A percentile compares a stretch with the other conserved stretches of the same genome.
These are phyloP conservation scores for Crotalus tigris DNA, from an alignment of 2,113 vertebrate genomes.

Conservation along the genomic window DNA sequence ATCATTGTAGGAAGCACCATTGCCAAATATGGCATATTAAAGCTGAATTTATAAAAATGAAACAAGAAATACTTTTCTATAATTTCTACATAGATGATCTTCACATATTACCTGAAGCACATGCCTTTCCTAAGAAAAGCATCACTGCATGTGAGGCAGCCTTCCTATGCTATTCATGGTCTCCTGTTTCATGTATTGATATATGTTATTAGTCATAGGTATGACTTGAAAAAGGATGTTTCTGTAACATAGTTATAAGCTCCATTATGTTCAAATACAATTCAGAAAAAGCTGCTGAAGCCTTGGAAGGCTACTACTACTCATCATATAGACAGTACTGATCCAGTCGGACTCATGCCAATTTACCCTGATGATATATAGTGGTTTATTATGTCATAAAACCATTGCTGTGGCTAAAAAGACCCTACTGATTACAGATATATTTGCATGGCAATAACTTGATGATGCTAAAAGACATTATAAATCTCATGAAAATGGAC, in stretches of 20 bases:
- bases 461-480: background rate
- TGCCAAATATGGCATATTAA: background rate
- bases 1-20: background rate
- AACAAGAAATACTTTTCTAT: background rate
- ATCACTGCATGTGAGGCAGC: background rate
- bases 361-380: background rate
- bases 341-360: background rate
- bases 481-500: background rate
- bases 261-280: background rate
- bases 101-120: background rate
- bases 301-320: background rate
- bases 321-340: background rate
- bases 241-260: background rate
- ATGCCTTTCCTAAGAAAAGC: background rate
- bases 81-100: background rate
- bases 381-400: background rate
- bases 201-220: background rate
- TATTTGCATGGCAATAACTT: background rate
- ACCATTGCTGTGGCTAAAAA: background rate
- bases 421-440: background rate
- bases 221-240: background rate
- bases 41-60: background rate
- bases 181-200: background rate
- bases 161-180: background rate
- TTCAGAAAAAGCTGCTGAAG: background rate